phyloP scores from a whole-genome alignment of 2,113 vertebrate species.

The Aegithalos caudatus region DNA sequence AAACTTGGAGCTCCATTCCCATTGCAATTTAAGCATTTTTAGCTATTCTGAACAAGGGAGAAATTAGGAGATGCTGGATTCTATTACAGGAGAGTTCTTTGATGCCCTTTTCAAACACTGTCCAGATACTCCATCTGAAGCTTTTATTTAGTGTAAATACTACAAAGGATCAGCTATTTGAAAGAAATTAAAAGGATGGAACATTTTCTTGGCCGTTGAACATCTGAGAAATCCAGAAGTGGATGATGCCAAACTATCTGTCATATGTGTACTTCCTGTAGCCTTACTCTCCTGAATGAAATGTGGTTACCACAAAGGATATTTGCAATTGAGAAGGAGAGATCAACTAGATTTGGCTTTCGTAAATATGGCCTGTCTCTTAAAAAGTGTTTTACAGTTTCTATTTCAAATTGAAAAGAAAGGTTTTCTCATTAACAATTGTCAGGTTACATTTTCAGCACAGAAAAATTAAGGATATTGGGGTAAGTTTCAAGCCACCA shows the following conservation, averaged over 20 bases:
- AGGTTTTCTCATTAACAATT: conserved; percentile 10
- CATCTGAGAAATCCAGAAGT: neutral
- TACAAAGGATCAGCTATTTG: neutral
- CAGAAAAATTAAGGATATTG: neutral
- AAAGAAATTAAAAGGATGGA: conserved; percentile 24
- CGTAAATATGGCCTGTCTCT: neutral
- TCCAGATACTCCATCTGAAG: neutral
- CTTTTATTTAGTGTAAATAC: neutral
- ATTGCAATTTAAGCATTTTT: neutral
- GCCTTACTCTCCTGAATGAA: conserved; percentile 9
- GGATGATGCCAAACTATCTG: neutral
- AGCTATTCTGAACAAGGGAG: neutral
- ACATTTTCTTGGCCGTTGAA: neutral
- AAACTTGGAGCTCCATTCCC: neutral
- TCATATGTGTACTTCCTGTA: neutral
- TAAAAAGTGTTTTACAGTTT: neutral
- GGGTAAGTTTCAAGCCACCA: neutral
- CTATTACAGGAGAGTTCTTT: neutral
- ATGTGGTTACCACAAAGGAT: neutral
- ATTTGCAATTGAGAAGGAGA: conserved; percentile 2
- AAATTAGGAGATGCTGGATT: neutral
- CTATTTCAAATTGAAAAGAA: neutral
- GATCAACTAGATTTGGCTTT: neutral
- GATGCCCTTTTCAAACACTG: neutral
- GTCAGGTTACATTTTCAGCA: neutral